These are phyloP conservation scores for Trissonchulus sp. DNA, from an alignment of 2,888 invertebrate genomes.

Conservation along the genomic window DNA sequence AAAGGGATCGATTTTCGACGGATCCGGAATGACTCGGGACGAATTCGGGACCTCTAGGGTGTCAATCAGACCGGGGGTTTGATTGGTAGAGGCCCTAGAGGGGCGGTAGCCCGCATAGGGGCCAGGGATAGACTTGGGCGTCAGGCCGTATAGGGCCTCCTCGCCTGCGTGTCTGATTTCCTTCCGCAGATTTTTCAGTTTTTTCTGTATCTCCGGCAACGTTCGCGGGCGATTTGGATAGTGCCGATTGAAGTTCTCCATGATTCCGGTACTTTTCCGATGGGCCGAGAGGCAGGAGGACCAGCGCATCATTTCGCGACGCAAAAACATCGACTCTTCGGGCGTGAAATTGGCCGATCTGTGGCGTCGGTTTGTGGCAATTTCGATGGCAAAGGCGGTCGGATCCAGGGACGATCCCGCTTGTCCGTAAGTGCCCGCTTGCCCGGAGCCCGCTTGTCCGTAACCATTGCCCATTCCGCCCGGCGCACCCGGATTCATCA, in stretches of 20 bases:
- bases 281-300: background rate
- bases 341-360: background rate
- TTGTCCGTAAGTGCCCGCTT: too few species aligned
- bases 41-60: too few species aligned
- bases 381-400: background rate
- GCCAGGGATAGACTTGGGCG: background rate
- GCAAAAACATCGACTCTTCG: background rate
- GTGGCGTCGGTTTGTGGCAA: background rate
- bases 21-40: too few species aligned
- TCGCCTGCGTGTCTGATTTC: background rate
- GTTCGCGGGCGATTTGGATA: background rate
- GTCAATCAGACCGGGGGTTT: too few species aligned
- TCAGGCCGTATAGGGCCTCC: background rate
- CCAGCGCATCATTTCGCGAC: background rate
- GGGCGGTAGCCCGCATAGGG: too few species aligned
- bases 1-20: too few species aligned
- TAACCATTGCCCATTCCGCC: too few species aligned
- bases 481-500: too few species aligned
- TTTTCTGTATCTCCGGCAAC: background rate
- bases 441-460: too few species aligned
- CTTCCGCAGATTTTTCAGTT: background rate
- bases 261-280: background rate
- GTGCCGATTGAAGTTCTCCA: background rate
- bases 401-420: too few species aligned
- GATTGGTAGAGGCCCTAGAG: too few species aligned